Percentiles rank a stretch among this genome's conserved stretches.
Conservation (phyloP, 2,113 vertebrate genomes). For the Otis tarda region DNA sequence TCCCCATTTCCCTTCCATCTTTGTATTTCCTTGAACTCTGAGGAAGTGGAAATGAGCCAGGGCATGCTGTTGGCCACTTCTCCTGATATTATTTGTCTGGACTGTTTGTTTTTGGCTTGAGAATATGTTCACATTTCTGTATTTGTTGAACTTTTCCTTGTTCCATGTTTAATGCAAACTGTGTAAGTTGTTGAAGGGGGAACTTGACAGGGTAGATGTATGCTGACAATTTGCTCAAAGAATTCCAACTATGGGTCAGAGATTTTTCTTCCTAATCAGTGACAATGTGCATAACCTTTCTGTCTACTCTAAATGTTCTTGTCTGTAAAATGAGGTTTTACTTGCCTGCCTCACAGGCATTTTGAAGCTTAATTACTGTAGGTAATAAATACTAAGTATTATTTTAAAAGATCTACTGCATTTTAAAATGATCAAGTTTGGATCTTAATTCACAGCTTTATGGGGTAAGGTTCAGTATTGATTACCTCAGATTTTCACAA, state of each 20-base stretch:
- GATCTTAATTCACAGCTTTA: slow-evolving; percentile 6
- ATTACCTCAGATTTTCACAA: slow-evolving; percentile 7
- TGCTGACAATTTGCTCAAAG: slow-evolving; percentile 8
- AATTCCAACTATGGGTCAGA: slow-evolving; percentile 40
- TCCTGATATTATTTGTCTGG: neutral
- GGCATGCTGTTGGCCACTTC: neutral
- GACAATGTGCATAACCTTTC: slow-evolving; percentile 40
- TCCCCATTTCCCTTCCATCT: neutral
- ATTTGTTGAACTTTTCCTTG: neutral
- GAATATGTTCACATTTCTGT: neutral
- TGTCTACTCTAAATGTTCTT: slow-evolving; percentile 39
- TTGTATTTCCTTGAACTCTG: neutral
- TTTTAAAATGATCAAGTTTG: slow-evolving; percentile 4
- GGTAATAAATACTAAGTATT: slow-evolving; percentile 33
- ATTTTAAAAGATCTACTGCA: slow-evolving; percentile 15
- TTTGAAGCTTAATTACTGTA: slow-evolving; percentile 46
- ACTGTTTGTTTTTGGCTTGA: neutral
- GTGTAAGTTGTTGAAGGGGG: neutral
- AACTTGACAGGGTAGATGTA: neutral
- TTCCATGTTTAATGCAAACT: neutral
- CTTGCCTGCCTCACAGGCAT: slow-evolving; percentile 8
- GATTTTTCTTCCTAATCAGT: slow-evolving; percentile 39
- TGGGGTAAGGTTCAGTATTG: neutral
- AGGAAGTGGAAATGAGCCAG: neutral
- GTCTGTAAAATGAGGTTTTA: slow-evolving; percentile 37